A percentile compares a stretch with the other conserved stretches of the same genome.
Evolutionary conservation across 2,113 vertebrate species (phyloP).

Genomic region (Danionella cerebrum): DNA sequence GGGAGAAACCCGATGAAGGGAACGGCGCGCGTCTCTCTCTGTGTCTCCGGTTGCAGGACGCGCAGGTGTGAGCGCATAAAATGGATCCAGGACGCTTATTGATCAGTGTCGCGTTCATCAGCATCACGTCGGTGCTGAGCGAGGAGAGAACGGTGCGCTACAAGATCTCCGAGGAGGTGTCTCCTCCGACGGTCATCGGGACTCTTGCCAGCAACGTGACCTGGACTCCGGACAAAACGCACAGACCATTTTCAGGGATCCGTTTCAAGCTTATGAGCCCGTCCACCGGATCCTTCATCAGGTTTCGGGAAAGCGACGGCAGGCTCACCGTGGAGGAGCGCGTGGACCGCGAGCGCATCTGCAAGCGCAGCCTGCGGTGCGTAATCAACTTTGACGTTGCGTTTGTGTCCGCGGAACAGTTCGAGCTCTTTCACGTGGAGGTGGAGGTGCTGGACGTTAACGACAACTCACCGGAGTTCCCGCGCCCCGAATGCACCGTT

Average conservation of each 20-base stretch:
- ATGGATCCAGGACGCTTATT: slow-evolving; percentile 43
- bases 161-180: slow-evolving; percentile 82
- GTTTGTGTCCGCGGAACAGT: slow-evolving; percentile 83
- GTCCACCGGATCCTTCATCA: slow-evolving; percentile 84
- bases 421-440: slow-evolving; percentile 88
- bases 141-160: slow-evolving; percentile 83
- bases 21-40: too few relatives aligned
- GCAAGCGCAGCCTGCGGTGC: slow-evolving; percentile 76
- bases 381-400: slow-evolving; percentile 89
- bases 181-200: slow-evolving; percentile 84
- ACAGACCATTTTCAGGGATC: slow-evolving; percentile 56
- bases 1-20: too few relatives aligned
- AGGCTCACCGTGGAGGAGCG: slow-evolving; percentile 81
- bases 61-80: slow-evolving; percentile 27
- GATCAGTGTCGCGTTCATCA: slow-evolving; percentile 48
- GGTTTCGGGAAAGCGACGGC: slow-evolving; percentile 84
- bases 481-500: slow-evolving; percentile 68
- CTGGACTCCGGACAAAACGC: slow-evolving; percentile 57
- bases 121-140: slow-evolving; percentile 39
- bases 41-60: too few relatives aligned
- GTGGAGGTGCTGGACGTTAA: slow-evolving; percentile 91
- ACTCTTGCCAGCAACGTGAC: slow-evolving; percentile 87
- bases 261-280: slow-evolving; percentile 92
- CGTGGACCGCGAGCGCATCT: slow-evolving; percentile 85
- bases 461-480: slow-evolving; percentile 87